Base-by-base conservation (phyloP, 35 echinoderm and acorn worm genomes). In the Diadema setosum region DNA sequence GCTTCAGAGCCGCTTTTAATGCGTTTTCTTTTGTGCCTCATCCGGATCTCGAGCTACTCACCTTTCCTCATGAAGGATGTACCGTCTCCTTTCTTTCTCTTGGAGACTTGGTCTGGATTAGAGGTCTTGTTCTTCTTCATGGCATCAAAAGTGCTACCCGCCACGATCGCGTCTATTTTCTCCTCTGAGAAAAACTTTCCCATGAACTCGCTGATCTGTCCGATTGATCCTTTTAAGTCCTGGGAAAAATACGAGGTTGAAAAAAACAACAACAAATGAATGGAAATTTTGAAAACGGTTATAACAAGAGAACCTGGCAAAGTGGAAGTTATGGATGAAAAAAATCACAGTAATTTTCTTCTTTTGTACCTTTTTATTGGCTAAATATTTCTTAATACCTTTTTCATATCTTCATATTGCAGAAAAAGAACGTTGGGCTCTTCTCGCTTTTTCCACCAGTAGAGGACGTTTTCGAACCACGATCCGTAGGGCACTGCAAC, bases 371-470 rank as follows among this genome's bases (percentile, higher is more conserved):
- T n/a, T n/a, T n/a, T n/a, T n/a, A n/a, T n/a, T n/a, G n/a, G n/a
- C n/a, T n/a, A n/a, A n/a, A n/a, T n/a, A n/a, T n/a, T n/a, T n/a
- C n/a, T n/a, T n/a, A n/a, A n/a, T 88, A 95, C 93, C 82, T 81
- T 90, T 43, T 95, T 87, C 83, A 95, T 86, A 45, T 95, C 87
- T 73, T 91, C 93, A 95, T 91, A 90, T 17, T 90, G 90, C 14
- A 91, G n/a, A 58, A 91, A 95, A 8, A 90, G 31, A 7, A 95
- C 75, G 42, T 82, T 82, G 5, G 80, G 31, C 2, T 91, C 93
- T 16, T 91, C 30, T 32, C 78, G 65, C 17, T 35, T 65, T 18
- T 87, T 45, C 93, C 88, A 90, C 55, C 70, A 90, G 29, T 63
- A 21, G n/a, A 91, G 52, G 14, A 82, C 83, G 39, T 81, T 48